A percentile compares a stretch with the other conserved stretches of the same genome.
These are phyloP conservation scores for Campylorhamphus procurvoides DNA, from an alignment of 2,113 vertebrate genomes.

Conservation along the genomic window DNA sequence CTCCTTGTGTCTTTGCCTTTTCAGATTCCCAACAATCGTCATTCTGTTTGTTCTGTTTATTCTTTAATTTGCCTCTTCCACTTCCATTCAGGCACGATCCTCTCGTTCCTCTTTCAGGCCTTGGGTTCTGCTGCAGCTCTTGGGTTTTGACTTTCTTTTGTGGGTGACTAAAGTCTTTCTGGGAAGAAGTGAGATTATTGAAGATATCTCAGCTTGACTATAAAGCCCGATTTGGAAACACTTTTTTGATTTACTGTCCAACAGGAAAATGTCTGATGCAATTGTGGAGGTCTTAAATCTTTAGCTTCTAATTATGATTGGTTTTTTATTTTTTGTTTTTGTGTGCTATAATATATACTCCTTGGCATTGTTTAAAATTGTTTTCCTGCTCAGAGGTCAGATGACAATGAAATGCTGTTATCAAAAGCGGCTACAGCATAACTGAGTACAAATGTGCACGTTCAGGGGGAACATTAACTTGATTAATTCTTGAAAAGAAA, in stretches of 20 bases:
- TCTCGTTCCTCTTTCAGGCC: neutral
- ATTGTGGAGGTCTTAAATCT: conserved; percentile 63
- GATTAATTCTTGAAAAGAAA: conserved; percentile 12
- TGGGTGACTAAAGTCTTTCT: conserved; percentile 1
- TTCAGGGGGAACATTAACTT: neutral
- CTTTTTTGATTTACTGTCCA: conserved; percentile 46
- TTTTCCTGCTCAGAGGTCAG: neutral
- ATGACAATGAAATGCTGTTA: conserved; percentile 6
- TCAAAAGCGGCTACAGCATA: neutral
- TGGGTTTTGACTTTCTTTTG: neutral
- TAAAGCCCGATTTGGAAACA: conserved; percentile 50
- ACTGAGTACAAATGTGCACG: neutral
- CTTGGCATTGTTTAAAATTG: neutral
- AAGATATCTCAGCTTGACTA: conserved; percentile 18
- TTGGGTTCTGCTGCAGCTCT: neutral
- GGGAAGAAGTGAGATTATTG: conserved; percentile 9
- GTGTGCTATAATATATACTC: neutral
- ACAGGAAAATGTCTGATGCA: conserved; percentile 42
- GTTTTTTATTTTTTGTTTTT: neutral
- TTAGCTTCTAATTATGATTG: conserved; percentile 55
- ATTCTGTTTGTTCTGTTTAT: neutral
- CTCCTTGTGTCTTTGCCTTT: neutral
- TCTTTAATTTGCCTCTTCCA: neutral
- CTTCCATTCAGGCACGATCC: neutral
- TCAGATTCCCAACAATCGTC: neutral